Percentiles rank a stretch among this genome's conserved stretches.
These are phyloP conservation scores for Malurus alboscapulatus DNA, from an alignment of 2,113 vertebrate species.

Conservation along the genomic window DNA sequence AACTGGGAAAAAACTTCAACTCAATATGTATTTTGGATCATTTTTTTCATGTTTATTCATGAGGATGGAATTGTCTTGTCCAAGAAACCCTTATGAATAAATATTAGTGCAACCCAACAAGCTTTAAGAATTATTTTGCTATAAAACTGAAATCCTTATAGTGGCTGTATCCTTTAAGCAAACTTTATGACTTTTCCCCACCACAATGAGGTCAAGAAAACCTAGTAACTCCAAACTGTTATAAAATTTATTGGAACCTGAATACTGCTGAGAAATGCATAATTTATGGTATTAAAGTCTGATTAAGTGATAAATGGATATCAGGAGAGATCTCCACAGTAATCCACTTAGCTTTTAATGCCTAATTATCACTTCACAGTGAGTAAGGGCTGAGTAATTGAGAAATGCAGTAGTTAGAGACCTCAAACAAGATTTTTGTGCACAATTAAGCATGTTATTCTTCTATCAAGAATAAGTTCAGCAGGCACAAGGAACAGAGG, in stretches of 20 bases:
- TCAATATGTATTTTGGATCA: background rate
- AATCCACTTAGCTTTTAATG: slow-evolving; percentile 63
- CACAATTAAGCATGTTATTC: background rate
- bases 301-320: slow-evolving; percentile 61
- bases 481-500: background rate
- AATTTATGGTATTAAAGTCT: slow-evolving; percentile 34
- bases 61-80: background rate
- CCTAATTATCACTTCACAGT: slow-evolving; percentile 40
- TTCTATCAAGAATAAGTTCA: background rate
- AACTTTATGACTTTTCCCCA: slow-evolving; percentile 7
- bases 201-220: slow-evolving; percentile 32
- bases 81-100: slow-evolving; percentile 12
- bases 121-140: background rate
- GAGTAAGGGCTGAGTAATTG: slow-evolving; percentile 2
- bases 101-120: background rate
- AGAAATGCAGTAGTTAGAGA: slow-evolving; percentile 17
- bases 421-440: slow-evolving; percentile 9
- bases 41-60: slow-evolving; percentile 9
- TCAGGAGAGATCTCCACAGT: slow-evolving; percentile 36
- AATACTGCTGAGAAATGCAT: slow-evolving; percentile 41
- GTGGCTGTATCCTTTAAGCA: background rate
- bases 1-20: background rate
- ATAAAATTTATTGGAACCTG: slow-evolving; percentile 22
- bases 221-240: background rate
- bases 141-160: background rate